Evolutionary conservation across 2,888 invertebrate species (phyloP).

Genomic region (Mongoloraphidia duomilia): DNA sequence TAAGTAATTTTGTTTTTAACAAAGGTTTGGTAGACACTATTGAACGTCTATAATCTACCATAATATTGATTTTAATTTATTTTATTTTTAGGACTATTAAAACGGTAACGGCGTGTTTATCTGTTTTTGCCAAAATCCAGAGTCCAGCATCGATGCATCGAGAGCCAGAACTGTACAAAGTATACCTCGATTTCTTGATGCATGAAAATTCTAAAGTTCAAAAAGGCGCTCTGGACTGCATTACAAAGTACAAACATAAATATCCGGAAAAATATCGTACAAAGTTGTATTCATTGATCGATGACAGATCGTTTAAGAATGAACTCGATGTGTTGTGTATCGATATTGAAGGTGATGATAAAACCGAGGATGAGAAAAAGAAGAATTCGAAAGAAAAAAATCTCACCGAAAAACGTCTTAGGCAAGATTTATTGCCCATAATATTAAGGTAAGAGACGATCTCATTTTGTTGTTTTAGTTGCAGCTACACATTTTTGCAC

Average conservation of each 20-base stretch:
- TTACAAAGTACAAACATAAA: slow-evolving; percentile 73
- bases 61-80: neutral
- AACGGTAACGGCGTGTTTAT: slow-evolving; percentile 48
- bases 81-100: slow-evolving; percentile 24
- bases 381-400: too few relatives aligned
- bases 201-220: slow-evolving; percentile 69
- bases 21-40: too few relatives aligned
- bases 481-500: too few relatives aligned
- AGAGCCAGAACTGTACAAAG: slow-evolving; percentile 56
- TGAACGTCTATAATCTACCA: too few relatives aligned
- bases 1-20: slow-evolving; percentile 12
- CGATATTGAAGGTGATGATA: slow-evolving; percentile 29
- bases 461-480: too few relatives aligned
- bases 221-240: slow-evolving; percentile 70
- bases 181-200: slow-evolving; percentile 67
- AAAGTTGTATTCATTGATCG: slow-evolving; percentile 63
- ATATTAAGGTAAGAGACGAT: slow-evolving; percentile 34
- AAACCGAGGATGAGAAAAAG: too few relatives aligned
- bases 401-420: slow-evolving; percentile 52
- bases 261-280: slow-evolving; percentile 65
- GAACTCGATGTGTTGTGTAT: slow-evolving; percentile 72
- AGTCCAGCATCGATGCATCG: slow-evolving; percentile 68
- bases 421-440: slow-evolving; percentile 59
- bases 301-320: slow-evolving; percentile 77
- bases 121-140: slow-evolving; percentile 62